These are phyloP conservation scores for Heliothis peltigera DNA, from an alignment of 2,888 invertebrate genomes.

Conservation along the genomic window DNA sequence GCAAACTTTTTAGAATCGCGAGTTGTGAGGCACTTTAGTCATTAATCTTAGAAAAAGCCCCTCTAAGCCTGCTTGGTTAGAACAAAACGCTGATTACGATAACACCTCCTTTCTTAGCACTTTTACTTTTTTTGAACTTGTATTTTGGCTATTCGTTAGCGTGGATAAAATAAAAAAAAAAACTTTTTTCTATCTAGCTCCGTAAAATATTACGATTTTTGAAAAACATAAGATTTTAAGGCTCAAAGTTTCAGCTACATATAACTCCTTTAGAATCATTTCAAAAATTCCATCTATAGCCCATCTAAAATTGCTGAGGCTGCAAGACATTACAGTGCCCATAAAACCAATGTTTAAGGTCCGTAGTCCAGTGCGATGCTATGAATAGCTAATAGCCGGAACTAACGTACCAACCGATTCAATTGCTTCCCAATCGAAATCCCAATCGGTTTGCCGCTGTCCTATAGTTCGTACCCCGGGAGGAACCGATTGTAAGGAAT, in stretches of 20 bases:
- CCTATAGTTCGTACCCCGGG: slow-evolving; percentile 38
- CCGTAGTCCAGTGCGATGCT: slow-evolving; percentile 34
- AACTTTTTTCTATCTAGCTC: no score
- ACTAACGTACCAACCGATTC: slow-evolving; percentile 50
- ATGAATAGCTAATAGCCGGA: slow-evolving; percentile 58
- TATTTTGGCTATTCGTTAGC: no score
- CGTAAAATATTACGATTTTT: no score
- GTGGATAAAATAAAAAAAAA: no score
- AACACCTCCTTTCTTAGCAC: no score
- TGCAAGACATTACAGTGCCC: slow-evolving; percentile 29
- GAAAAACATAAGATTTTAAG: no score
- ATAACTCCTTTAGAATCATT: slow-evolving; percentile 14
- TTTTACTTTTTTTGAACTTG: no score
- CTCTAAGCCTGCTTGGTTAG: no score
- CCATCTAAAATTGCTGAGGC: slow-evolving; percentile 37
- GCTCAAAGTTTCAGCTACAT: neutral
- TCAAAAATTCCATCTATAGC: slow-evolving; percentile 29
- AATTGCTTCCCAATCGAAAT: slow-evolving; percentile 44
- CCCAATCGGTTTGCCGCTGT: slow-evolving; percentile 46
- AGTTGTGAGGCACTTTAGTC: no score
- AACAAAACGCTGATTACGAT: no score
- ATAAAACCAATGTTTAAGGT: slow-evolving; percentile 50
- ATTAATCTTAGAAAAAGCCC: no score
- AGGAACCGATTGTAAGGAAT: slow-evolving; percentile 32
- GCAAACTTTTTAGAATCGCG: no score